These are phyloP conservation scores for Sterrhoptilus dennistouni DNA, from an alignment of 2,113 vertebrate genomes.

Conservation along the genomic window DNA sequence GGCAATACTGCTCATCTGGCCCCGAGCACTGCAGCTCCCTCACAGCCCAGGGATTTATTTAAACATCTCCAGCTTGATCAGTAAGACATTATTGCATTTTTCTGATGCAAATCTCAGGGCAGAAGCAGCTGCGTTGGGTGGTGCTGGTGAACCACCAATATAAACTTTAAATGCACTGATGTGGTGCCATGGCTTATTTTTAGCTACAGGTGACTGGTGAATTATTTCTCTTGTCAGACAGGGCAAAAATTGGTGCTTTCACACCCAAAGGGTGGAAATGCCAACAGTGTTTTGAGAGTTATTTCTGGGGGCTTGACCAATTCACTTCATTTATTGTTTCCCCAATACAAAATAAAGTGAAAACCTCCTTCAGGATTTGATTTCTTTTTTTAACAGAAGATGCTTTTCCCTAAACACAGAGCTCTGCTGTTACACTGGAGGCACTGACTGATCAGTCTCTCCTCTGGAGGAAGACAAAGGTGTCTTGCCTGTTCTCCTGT, in stretches of 20 bases:
- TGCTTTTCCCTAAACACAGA: not conserved
- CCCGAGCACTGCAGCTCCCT: not conserved
- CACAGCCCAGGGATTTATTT: not conserved
- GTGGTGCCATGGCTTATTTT: not conserved
- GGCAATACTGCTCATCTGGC: not conserved
- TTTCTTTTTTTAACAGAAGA: too few species aligned
- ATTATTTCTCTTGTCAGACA: not conserved
- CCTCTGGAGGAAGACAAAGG: not conserved
- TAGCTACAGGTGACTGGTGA: not conserved
- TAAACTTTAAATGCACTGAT: not conserved
- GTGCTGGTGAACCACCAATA: not conserved
- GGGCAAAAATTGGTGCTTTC: not conserved
- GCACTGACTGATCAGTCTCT: not conserved
- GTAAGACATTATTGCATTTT: not conserved
- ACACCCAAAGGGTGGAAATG: not conserved
- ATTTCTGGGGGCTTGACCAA: not conserved
- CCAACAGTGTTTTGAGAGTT: not conserved
- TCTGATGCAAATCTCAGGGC: not conserved
- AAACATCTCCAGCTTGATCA: not conserved
- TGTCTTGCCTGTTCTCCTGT: not conserved
- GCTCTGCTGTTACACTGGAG: not conserved
- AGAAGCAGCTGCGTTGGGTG: not conserved
- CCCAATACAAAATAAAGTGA: not conserved
- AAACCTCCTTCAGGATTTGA: not conserved
- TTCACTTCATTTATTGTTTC: not conserved